These are phyloP conservation scores for Dioctria linearis DNA, from an alignment of 2,888 invertebrate genomes.

Conservation along the genomic window DNA sequence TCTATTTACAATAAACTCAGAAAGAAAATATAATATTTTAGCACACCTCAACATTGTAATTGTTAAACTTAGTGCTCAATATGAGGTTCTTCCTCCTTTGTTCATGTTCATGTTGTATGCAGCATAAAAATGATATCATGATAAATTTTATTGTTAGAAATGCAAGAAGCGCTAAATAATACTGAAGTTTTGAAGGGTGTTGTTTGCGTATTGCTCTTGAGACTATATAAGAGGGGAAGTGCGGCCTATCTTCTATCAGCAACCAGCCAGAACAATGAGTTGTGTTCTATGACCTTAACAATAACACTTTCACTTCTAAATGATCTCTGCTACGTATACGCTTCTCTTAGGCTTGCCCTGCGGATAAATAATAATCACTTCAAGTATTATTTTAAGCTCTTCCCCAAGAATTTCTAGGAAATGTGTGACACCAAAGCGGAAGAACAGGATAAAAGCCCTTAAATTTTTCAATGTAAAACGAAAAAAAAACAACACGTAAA, in stretches of 20 bases:
- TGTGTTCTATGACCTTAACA: constrained; percentile 43
- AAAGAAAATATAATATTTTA: no score
- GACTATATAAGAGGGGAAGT: constrained; percentile 6
- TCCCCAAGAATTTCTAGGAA: constrained; percentile 38
- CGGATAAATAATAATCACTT: constrained; percentile 47
- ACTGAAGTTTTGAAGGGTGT: background rate
- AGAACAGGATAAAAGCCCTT: constrained; percentile 48
- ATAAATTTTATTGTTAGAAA: no score
- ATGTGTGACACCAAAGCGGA: constrained; percentile 51
- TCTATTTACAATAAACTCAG: no score
- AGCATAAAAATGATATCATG: no score
- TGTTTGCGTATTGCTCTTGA: background rate
- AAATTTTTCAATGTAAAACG: constrained; percentile 36
- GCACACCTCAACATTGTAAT: no score
- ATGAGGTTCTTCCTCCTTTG: no score
- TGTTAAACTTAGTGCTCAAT: no score
- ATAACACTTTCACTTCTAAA: constrained; percentile 35
- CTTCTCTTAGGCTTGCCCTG: constrained; percentile 9
- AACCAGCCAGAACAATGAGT: constrained; percentile 2
- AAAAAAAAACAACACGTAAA: background rate
- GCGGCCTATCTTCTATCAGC: constrained; percentile 14
- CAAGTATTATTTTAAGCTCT: constrained; percentile 44
- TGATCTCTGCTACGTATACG: constrained; percentile 16
- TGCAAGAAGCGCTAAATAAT: background rate
- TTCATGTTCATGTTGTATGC: no score